Base-by-base conservation (phyloP, 2,888 invertebrate genomes). In the Bombyx huttoni region DNA sequence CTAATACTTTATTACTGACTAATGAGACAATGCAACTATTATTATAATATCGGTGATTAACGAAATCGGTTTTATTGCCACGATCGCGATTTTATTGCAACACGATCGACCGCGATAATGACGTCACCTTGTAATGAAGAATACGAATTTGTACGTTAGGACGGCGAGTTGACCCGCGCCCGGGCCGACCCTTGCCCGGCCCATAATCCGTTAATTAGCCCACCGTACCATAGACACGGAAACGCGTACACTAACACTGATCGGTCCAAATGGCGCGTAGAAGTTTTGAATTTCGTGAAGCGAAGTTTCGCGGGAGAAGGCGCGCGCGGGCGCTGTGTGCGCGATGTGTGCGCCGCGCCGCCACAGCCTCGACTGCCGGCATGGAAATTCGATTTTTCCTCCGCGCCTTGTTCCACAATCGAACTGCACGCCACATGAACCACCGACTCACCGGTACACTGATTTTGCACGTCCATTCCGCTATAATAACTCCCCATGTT, bases 301-400 rank as follows among this genome's bases (percentile, higher is more conserved):
- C 59, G 50, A 51, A 53, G 56, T 61, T 55, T 61, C 57, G 57
- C 56, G 56, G 53, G 64, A 54, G 52, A 55, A 64, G 71, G 77
- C 78, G 81, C 78, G 83, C 79, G 80, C 82, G 80, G 74, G 84
- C 78, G 81, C 78, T 78, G 64, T 66, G 67, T 72, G 79, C 80
- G 79, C 82, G 75, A 59, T 82, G 78, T 72, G 73, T 63, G 80
- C 87, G 82, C 81, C 83, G 73, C 87, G 87, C 85, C 87, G 84
- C 83, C 85, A 81, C 72, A 74, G 68, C 75, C 76, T 74, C 85
- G 83, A 87, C 88, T 88, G 88, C 78, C 85, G 84, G 73, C 83
- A 80, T 83, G 84, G 80, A 84, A 86, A 85, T 87, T 87, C 87
- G 87, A 87, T 88, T 87, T 87, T 86, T 87, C 84, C 86, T 85